phyloP scores from a whole-genome alignment of 2,113 vertebrate genomes.

The Laterallus jamaicensis region DNA sequence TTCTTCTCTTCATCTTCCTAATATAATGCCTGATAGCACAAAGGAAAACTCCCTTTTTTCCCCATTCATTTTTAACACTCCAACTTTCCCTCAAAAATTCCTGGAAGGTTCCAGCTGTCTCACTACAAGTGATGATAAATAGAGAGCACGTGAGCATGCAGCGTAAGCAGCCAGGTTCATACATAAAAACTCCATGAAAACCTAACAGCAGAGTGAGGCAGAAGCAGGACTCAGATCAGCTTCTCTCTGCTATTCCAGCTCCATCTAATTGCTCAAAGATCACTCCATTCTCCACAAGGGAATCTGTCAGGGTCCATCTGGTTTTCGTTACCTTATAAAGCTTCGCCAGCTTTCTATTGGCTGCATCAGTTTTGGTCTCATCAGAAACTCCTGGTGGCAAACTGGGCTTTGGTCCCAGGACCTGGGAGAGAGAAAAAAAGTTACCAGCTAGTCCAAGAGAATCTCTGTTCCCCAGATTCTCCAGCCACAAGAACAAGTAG shows the following conservation, averaged over 20 bases:
- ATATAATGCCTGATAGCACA: not conserved
- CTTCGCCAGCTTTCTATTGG: conserved; percentile 92
- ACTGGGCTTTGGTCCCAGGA: conserved; percentile 89
- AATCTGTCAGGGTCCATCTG: not conserved
- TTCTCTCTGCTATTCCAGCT: not conserved
- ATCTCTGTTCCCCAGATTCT: not conserved
- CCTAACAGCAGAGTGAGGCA: not conserved
- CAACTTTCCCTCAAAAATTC: not conserved
- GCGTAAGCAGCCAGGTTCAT: not conserved
- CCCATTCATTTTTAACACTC: not conserved
- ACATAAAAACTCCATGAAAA: not conserved
- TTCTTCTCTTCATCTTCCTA: not conserved
- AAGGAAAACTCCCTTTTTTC: not conserved
- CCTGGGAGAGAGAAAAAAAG: conserved; percentile 69
- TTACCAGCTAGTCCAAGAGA: not conserved
- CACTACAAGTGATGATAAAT: not conserved
- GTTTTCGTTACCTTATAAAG: conserved; percentile 88
- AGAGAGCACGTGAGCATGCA: not conserved
- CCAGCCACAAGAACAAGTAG: not conserved
- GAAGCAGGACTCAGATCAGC: not conserved
- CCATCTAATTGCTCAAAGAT: not conserved
- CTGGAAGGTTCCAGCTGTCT: not conserved
- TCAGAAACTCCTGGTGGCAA: conserved; percentile 81
- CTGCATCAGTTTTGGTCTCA: conserved; percentile 81
- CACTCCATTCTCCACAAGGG: not conserved